Base-by-base conservation (phyloP, 35 echinoderm and acorn worm genomes). In the Diadema setosum region DNA sequence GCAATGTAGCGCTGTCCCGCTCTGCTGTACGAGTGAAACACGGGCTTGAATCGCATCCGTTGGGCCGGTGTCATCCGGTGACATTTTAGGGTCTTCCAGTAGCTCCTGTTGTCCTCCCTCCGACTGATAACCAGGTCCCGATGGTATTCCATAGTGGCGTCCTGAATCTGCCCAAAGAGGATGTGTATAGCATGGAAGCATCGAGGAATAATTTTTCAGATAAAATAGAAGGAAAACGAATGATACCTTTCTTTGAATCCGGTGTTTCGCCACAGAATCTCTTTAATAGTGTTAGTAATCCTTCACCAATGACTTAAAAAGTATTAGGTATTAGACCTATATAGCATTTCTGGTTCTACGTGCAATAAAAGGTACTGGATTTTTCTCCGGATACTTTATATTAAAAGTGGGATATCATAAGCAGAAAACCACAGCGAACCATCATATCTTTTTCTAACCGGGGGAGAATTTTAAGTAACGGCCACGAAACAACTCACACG, bases 1-100 rank as follows among this genome's bases (percentile, higher is more conserved):
- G 27, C 37, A 17, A 50, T 58, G 46, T 74, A 83, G 5, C 81
- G 60, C 24, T 58, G 64, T 37, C 82, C 92, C 16, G 86, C 86
- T 44, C 82, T 82, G 24, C 81, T 90, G 82, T 98, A 98, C 1
- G 96, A 91, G 70, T 89, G 44, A 61, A 91, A 98, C 1, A 91
- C 93, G 45, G 86, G 89, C 24, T 84, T 58, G 65, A 98, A 98
- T 52, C 91, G 90, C 16, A 44, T 87, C 16, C 69, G 55, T 29
- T 67, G n/a, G 94, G 78, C 4, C 70, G 84, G 61, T 81, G 88
- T 2, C 91, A 98, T 29, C 83, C 84, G 20, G 94, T 98, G 6
- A 83, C 81, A 20, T 91, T 31, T 3, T 85, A 98, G 82, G 29
- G 40, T 33, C 55, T 85, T 86, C 92, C 92, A 94, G 25, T 91